Evolutionary conservation across 2,888 invertebrate genomes (phyloP).

Genomic region (Plagiodera versicolora): DNA sequence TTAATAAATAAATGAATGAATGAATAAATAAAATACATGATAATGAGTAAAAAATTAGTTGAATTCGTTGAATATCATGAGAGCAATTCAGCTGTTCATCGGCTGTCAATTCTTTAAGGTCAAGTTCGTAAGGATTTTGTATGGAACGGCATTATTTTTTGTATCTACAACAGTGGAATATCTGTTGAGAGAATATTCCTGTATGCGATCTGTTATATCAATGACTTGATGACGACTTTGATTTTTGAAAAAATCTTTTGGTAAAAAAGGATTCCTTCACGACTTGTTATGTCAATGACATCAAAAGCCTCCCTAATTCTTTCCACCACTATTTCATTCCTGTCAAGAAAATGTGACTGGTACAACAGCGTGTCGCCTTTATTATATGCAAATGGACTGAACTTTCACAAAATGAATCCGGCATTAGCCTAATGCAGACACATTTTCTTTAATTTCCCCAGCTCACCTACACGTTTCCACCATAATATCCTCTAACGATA

Average conservation of each 20-base stretch:
- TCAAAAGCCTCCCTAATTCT: constrained; percentile 42
- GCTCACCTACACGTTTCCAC: constrained; percentile 24
- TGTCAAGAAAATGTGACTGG: neutral
- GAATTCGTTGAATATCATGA: too few relatives aligned
- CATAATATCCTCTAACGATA: constrained; percentile 27
- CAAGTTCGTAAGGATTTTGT: too few relatives aligned
- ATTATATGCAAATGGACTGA: constrained; percentile 56
- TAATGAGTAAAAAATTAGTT: too few relatives aligned
- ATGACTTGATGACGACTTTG: too few relatives aligned
- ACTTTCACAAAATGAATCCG: neutral
- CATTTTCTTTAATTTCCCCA: constrained; percentile 28
- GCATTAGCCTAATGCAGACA: constrained; percentile 19
- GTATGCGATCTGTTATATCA: too few relatives aligned
- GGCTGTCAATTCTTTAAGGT: too few relatives aligned
- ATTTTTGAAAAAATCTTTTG: neutral
- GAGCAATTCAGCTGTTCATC: too few relatives aligned
- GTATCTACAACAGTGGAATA: too few relatives aligned
- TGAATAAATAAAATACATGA: too few relatives aligned
- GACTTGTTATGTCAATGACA: constrained; percentile 19
- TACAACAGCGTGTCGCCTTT: neutral
- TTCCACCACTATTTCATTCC: constrained; percentile 14
- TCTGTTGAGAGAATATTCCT: too few relatives aligned
- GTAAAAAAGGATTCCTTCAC: constrained; percentile 42
- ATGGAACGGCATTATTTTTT: too few relatives aligned
- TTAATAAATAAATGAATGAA: too few relatives aligned